phyloP scores from a whole-genome alignment of 2,797 vertebrate species.

The Melanotaenia trifasciata region DNA sequence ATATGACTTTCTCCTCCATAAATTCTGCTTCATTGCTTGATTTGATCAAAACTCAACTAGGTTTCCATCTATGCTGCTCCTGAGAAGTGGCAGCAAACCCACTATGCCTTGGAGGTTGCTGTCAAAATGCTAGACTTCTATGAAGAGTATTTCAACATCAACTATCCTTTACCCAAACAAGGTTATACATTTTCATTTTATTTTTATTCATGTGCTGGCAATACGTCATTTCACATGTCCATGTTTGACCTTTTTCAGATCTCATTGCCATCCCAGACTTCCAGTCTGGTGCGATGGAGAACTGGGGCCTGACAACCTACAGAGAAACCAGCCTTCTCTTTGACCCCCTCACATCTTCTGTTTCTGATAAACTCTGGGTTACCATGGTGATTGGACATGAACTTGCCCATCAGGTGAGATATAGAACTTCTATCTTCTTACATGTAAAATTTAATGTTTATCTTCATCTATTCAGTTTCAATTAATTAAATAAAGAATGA shows the following conservation, averaged over 20 bases:
- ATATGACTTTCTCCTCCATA: not conserved
- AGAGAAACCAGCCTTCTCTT: slow-evolving; percentile 85
- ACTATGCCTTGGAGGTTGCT: slow-evolving; percentile 84
- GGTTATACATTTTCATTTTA: slow-evolving; percentile 54
- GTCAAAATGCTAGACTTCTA: slow-evolving; percentile 87
- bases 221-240: not conserved
- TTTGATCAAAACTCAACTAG: slow-evolving; percentile 50
- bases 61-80: slow-evolving; percentile 84
- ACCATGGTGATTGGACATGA: slow-evolving; percentile 87
- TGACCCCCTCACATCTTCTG: slow-evolving; percentile 82
- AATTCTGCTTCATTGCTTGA: not conserved
- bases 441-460: not conserved
- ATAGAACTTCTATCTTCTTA: slow-evolving; percentile 1
- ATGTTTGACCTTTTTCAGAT: slow-evolving; percentile 72
- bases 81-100: slow-evolving; percentile 83
- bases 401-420: slow-evolving; percentile 85
- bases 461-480: not conserved
- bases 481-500: not conserved
- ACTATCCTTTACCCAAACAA: slow-evolving; percentile 86
- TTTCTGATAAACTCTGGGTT: slow-evolving; percentile 85
- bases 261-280: slow-evolving; percentile 88
- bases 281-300: slow-evolving; percentile 86
- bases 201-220: not conserved
- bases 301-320: slow-evolving; percentile 88
- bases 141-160: slow-evolving; percentile 86